These are phyloP conservation scores for Amblyraja radiata DNA, from an alignment of 2,797 vertebrate species.

Conservation along the genomic window DNA sequence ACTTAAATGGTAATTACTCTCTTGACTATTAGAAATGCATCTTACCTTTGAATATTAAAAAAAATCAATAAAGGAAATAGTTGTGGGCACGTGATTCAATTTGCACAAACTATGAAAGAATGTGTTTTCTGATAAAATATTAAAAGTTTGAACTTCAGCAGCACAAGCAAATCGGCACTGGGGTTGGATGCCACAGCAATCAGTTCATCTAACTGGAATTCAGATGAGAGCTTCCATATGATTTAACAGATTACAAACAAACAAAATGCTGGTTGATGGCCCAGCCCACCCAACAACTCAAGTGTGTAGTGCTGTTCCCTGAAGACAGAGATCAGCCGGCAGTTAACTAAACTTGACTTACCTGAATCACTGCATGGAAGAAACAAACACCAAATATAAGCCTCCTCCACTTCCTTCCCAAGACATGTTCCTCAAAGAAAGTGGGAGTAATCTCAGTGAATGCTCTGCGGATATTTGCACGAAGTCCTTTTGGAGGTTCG, in stretches of 20 bases:
- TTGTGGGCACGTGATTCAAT: neutral
- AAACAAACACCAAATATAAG: conserved; percentile 68
- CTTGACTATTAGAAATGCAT: neutral
- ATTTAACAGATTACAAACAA: neutral
- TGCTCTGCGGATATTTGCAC: conserved; percentile 65
- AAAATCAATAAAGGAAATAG: neutral
- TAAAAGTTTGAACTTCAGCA: neutral
- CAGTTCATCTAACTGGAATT: neutral
- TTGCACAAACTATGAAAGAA: neutral
- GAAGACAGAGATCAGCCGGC: neutral
- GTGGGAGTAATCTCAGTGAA: conserved; percentile 65
- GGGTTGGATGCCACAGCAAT: neutral
- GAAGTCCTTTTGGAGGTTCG: conserved; percentile 69
- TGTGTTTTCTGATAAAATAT: neutral
- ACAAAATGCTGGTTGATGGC: neutral
- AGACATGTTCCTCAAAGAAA: conserved; percentile 67
- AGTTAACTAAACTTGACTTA: conserved; percentile 41
- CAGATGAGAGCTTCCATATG: neutral
- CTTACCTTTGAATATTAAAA: neutral
- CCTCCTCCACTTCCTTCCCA: conserved; percentile 66
- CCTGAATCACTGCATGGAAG: conserved; percentile 70
- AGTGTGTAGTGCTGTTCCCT: too few relatives aligned
- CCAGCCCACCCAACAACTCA: neutral
- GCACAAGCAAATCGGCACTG: neutral
- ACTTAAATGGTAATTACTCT: neutral